Evolutionary conservation across 2,888 invertebrate genomes (phyloP).

Genomic region (Dermolepida albohirtum): DNA sequence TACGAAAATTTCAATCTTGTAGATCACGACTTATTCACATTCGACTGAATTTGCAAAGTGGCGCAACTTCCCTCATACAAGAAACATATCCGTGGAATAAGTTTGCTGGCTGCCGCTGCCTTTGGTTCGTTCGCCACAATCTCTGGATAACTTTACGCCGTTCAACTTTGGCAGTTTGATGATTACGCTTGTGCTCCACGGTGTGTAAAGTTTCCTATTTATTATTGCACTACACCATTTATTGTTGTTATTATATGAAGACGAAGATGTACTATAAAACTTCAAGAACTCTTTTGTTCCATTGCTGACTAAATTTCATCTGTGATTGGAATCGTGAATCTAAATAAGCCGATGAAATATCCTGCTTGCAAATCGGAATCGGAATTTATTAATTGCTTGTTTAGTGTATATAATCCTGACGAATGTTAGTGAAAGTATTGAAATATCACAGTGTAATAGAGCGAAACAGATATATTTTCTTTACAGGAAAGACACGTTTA

Average conservation of each 20-base stretch:
- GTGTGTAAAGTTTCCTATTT: slow-evolving; percentile 50
- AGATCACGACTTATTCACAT: slow-evolving; percentile 58
- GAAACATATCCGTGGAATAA: slow-evolving; percentile 55
- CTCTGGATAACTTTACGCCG: slow-evolving; percentile 53
- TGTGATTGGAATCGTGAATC: no score
- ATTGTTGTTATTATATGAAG: slow-evolving; percentile 2
- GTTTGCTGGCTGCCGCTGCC: slow-evolving; percentile 43
- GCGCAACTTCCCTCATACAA: slow-evolving; percentile 57
- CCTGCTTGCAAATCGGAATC: no score
- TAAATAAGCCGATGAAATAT: no score
- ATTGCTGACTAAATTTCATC: no score
- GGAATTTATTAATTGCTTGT: no score
- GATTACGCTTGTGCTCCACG: slow-evolving; percentile 47
- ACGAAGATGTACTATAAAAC: no score
- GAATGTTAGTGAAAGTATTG: no score
- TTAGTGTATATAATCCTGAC: no score
- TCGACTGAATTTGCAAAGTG: slow-evolving; percentile 60
- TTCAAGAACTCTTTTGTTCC: no score
- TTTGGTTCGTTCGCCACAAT: slow-evolving; percentile 50
- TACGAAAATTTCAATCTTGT: slow-evolving; percentile 53
- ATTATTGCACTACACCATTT: slow-evolving; percentile 36
- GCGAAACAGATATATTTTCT: no score
- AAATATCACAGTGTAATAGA: no score
- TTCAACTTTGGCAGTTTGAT: slow-evolving; percentile 52
- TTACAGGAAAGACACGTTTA: no score